Percentiles rank a stretch among this genome's conserved stretches.
Conservation (phyloP, 2,113 vertebrate species). For the Pterocles burchelli region DNA sequence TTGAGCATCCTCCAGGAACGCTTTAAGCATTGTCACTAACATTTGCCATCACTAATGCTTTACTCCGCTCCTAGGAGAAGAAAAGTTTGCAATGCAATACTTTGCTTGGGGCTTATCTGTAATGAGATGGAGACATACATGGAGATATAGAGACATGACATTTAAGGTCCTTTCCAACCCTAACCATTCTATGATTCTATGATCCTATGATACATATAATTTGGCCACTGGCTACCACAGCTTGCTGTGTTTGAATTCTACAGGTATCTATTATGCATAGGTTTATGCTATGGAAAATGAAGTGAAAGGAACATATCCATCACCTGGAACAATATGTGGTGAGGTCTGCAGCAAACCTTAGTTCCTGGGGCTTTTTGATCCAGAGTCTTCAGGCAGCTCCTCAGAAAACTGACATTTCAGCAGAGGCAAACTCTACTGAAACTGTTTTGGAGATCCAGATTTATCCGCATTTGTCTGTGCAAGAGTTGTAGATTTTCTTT, state of each 20-base stretch:
- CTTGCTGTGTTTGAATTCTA: neutral
- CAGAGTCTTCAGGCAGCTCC: neutral
- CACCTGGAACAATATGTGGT: neutral
- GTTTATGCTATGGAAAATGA: neutral
- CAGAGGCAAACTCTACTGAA: neutral
- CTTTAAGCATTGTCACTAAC: slow-evolving; percentile 38
- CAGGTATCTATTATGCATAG: neutral
- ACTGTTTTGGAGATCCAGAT: neutral
- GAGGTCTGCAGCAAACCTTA: neutral
- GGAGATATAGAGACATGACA: no score
- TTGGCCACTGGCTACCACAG: neutral
- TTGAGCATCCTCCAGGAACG: slow-evolving; percentile 43
- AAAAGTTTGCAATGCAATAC: neutral
- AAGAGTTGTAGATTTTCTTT: neutral
- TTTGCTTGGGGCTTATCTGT: neutral
- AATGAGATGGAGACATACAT: neutral
- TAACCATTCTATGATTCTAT: no score
- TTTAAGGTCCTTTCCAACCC: no score
- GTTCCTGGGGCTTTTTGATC: neutral
- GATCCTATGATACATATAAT: neutral
- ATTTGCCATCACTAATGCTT: neutral
- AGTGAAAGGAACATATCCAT: neutral
- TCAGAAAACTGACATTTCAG: neutral
- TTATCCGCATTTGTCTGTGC: neutral
- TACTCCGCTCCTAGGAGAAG: neutral